These are phyloP conservation scores for Pinctada fucata DNA, from an alignment of 2,888 invertebrate species.

Conservation along the genomic window DNA sequence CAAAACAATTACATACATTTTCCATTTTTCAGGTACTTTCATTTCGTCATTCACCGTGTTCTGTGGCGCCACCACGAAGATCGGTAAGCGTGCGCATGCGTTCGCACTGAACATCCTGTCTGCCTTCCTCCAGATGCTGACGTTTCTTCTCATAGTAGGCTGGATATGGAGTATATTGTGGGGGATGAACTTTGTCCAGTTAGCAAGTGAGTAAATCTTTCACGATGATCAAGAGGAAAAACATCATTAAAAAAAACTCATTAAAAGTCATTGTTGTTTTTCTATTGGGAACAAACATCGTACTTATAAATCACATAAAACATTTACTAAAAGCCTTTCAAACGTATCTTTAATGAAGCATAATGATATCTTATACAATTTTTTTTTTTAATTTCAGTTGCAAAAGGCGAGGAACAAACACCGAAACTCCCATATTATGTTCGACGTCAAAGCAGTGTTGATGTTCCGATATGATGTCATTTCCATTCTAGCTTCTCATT, in stretches of 20 bases:
- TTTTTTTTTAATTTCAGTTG: slow-evolving; percentile 60
- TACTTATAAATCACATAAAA: no score
- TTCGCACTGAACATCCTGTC: slow-evolving; percentile 77
- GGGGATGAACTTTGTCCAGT: slow-evolving; percentile 78
- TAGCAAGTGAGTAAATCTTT: slow-evolving; percentile 73
- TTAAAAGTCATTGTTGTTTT: no score
- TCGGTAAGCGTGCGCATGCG: slow-evolving; percentile 72
- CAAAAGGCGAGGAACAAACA: slow-evolving; percentile 57
- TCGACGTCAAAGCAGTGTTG: slow-evolving; percentile 73
- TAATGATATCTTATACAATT: no score
- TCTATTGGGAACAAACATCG: no score
- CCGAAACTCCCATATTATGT: slow-evolving; percentile 68
- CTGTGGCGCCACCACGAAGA: slow-evolving; percentile 75
- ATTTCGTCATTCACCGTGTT: slow-evolving; percentile 76
- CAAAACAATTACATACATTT: neutral
- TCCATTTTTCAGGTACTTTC: slow-evolving; percentile 76
- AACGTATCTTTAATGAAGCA: slow-evolving; percentile 6
- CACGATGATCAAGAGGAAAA: no score
- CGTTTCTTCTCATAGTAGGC: slow-evolving; percentile 78
- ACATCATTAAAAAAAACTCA: no score
- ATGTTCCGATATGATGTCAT: slow-evolving; percentile 40
- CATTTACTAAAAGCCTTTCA: no score
- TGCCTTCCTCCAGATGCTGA: slow-evolving; percentile 78
- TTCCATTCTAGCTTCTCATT: no score
- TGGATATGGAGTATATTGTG: slow-evolving; percentile 79